Conservation (phyloP, 2,888 invertebrate species). For the Yponomeuta malinellus region DNA sequence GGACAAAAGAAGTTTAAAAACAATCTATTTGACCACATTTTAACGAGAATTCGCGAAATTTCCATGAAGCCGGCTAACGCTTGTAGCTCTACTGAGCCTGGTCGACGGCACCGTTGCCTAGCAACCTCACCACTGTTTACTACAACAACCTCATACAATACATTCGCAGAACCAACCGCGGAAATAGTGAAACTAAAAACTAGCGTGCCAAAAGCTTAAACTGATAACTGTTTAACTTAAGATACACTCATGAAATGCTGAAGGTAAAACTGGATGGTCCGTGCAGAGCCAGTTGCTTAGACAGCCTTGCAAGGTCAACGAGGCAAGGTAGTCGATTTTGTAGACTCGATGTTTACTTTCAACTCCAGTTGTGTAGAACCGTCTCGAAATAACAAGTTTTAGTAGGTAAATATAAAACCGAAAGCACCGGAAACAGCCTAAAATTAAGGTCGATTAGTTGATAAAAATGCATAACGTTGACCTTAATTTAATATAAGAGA, state of each 20-base stretch:
- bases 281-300: slow-evolving; percentile 11
- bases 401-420: slow-evolving; percentile 14
- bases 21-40: background rate
- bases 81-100: slow-evolving; percentile 23
- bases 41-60: slow-evolving; percentile 32
- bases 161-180: no score
- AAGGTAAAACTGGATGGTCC: slow-evolving; percentile 4
- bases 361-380: slow-evolving; percentile 9
- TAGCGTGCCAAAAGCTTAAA: no score
- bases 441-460: slow-evolving; percentile 3
- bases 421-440: slow-evolving; percentile 2
- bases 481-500: background rate
- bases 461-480: slow-evolving; percentile 6
- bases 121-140: slow-evolving; percentile 35
- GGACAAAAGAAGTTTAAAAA: background rate
- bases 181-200: background rate
- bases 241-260: background rate
- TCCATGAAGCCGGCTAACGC: slow-evolving; percentile 23
- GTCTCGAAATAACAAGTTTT: slow-evolving; percentile 16
- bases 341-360: slow-evolving; percentile 15
- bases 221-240: background rate
- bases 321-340: slow-evolving; percentile 5
- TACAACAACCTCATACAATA: background rate
- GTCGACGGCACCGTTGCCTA: slow-evolving; percentile 46
- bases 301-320: slow-evolving; percentile 46